Percentiles rank a stretch among this genome's conserved stretches.
These are phyloP conservation scores for Oscheius myriophilus DNA, from an alignment of 2,888 invertebrate species.

Conservation along the genomic window DNA sequence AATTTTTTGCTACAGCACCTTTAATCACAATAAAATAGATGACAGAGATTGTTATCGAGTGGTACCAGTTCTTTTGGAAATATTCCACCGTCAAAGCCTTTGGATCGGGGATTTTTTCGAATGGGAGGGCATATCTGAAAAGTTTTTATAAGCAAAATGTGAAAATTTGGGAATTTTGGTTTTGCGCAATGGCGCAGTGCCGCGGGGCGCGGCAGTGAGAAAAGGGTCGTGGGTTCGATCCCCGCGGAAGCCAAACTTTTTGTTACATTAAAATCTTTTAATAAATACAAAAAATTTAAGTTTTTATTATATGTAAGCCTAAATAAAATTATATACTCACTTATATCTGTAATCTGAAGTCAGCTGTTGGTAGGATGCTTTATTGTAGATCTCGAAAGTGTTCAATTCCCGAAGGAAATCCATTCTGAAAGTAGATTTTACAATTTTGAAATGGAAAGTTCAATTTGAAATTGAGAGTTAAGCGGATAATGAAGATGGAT, in stretches of 20 bases:
- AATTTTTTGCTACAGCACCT: conserved; percentile 19
- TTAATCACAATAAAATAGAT: conserved; percentile 66
- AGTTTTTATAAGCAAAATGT: too few relatives aligned
- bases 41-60: conserved; percentile 76
- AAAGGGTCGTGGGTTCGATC: too few relatives aligned
- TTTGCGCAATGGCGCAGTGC: too few relatives aligned
- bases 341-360: conserved; percentile 64
- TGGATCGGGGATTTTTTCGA: conserved; percentile 62
- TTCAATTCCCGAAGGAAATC: conserved; percentile 54
- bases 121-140: conserved; percentile 63
- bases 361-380: conserved; percentile 48
- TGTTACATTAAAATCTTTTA: too few relatives aligned
- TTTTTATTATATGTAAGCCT: background rate
- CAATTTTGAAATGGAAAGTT: too few relatives aligned
- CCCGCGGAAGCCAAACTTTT: too few relatives aligned
- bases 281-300: too few relatives aligned
- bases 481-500: too few relatives aligned
- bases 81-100: conserved; percentile 56
- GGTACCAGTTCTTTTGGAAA: conserved; percentile 78
- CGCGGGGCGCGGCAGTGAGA: too few relatives aligned
- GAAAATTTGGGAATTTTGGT: too few relatives aligned
- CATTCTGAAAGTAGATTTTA: conserved; percentile 16
- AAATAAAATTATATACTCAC: conserved; percentile 46
- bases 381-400: conserved; percentile 63
- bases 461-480: too few relatives aligned